A percentile compares a stretch with the other conserved stretches of the same genome.
phyloP scores from a whole-genome alignment of 2,113 vertebrate species.

The Machaerirhynchus nigripectus region DNA sequence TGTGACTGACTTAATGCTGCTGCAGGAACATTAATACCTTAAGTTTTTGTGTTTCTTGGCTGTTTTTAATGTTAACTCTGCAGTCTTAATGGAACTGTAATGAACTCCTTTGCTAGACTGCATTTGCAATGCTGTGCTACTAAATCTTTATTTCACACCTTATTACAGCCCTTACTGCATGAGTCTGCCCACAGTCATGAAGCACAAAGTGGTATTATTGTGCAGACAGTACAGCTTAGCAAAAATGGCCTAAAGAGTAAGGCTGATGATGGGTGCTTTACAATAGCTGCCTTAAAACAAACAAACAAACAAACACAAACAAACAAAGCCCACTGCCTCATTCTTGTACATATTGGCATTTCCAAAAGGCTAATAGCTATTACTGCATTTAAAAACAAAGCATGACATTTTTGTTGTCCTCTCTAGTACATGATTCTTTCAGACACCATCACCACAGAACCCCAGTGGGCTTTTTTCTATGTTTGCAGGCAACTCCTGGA shows the following conservation, averaged over 20 bases:
- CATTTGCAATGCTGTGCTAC: slow-evolving; percentile 5
- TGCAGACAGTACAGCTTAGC: neutral
- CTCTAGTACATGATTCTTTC: neutral
- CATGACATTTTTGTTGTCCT: neutral
- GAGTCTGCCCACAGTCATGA: neutral
- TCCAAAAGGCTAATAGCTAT: neutral
- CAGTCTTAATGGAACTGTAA: slow-evolving; percentile 40
- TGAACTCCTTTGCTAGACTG: slow-evolving; percentile 40
- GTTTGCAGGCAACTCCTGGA: neutral
- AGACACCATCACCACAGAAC: neutral
- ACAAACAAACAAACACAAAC: neutral
- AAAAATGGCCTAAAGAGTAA: neutral
- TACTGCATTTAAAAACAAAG: neutral
- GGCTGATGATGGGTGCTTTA: neutral
- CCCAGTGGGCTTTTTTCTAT: neutral
- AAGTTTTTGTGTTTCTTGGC: neutral
- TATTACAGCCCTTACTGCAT: slow-evolving; percentile 27
- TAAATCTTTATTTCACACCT: slow-evolving; percentile 59
- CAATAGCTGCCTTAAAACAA: neutral
- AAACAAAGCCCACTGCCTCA: neutral
- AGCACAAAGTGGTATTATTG: neutral
- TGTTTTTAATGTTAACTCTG: slow-evolving; percentile 17
- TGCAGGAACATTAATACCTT: neutral
- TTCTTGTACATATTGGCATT: neutral
- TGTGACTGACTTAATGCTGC: neutral